A percentile compares a stretch with the other conserved stretches of the same genome.
Conservation (phyloP, 2,113 vertebrate genomes). For the Nansenia antarctica region DNA sequence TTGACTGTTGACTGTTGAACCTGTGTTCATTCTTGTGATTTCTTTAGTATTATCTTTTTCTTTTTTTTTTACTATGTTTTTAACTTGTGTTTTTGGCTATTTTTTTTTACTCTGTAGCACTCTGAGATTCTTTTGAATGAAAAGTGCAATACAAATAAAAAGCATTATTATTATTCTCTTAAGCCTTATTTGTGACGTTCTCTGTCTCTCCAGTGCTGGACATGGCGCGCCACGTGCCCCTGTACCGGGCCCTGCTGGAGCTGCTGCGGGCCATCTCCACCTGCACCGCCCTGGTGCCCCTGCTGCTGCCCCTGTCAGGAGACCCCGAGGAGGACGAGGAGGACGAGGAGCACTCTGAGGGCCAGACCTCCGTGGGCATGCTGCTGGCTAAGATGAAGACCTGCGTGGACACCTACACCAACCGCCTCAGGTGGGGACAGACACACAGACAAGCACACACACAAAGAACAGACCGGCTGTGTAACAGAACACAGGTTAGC, state of each 20-base stretch:
- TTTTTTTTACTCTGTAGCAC: no score
- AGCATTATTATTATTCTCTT: no score
- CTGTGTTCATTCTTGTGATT: not conserved
- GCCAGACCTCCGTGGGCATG: constrained; percentile 93
- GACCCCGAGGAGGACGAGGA: constrained; percentile 78
- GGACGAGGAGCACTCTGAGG: constrained; percentile 88
- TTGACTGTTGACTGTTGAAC: no score
- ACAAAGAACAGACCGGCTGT: no score
- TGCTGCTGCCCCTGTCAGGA: constrained; percentile 89
- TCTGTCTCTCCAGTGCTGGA: constrained; percentile 82
- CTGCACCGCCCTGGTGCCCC: constrained; percentile 88
- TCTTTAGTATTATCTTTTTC: no score
- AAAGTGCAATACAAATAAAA: no score
- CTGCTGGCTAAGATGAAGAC: constrained; percentile 99
- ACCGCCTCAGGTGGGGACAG: constrained; percentile 85
- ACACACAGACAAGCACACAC: no score
- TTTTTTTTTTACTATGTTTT: no score
- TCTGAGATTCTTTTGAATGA: no score
- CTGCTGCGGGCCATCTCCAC: constrained; percentile 94
- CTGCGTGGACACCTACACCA: constrained; percentile 98
- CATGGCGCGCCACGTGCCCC: constrained; percentile 96
- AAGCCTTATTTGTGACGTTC: constrained; percentile 7
- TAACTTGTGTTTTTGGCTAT: no score
- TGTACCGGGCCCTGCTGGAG: constrained; percentile 93
- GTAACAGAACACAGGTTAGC: not conserved